These are phyloP conservation scores for Xestia rhomboidea DNA, from an alignment of 2,888 invertebrate species.

Conservation along the genomic window DNA sequence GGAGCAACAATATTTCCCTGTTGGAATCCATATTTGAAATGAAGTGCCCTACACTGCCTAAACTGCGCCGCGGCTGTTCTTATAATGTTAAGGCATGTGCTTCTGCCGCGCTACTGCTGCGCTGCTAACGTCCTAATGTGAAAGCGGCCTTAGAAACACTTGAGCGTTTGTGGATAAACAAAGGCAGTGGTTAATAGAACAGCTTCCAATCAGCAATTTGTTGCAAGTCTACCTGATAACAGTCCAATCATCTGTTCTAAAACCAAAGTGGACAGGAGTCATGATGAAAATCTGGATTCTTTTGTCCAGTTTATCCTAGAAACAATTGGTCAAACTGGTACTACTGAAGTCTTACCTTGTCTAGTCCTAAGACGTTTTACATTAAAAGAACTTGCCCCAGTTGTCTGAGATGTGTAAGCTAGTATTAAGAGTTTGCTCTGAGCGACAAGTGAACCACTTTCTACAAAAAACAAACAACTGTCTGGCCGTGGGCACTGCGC, in stretches of 20 bases:
- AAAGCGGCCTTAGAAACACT: too few species aligned
- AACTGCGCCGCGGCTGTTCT: too few species aligned
- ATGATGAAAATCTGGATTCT: neutral
- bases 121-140: too few species aligned
- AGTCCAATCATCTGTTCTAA: neutral
- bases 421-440: constrained; percentile 23
- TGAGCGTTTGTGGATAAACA: constrained; percentile 4
- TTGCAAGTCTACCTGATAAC: neutral
- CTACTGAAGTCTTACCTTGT: neutral
- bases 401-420: constrained; percentile 19
- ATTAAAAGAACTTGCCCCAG: constrained; percentile 16
- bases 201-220: neutral
- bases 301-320: neutral
- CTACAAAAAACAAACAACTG: constrained; percentile 56
- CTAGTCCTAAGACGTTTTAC: neutral
- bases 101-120: too few species aligned
- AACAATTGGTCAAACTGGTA: neutral
- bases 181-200: neutral
- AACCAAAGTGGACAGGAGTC: neutral
- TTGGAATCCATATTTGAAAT: too few species aligned
- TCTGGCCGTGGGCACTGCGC: constrained; percentile 25
- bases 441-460: constrained; percentile 52
- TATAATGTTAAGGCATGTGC: too few species aligned
- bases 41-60: too few species aligned
- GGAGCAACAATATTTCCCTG: too few species aligned